Evolutionary conservation across 2,888 invertebrate species (phyloP), one percentile per base, ranked within the genome.

Genomic region (Cremastinae sp.): DNA sequence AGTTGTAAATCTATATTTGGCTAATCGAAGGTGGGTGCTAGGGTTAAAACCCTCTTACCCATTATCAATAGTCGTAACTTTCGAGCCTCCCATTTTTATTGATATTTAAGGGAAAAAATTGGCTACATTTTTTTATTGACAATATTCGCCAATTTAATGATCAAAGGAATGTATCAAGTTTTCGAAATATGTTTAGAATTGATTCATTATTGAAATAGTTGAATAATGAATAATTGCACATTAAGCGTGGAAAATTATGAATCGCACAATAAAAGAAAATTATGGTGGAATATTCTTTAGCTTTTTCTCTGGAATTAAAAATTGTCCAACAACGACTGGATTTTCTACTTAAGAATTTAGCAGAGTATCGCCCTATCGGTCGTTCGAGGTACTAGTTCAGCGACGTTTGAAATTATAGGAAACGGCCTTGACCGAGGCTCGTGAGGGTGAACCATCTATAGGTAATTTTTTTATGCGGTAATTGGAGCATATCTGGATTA

Each of bases 1-100:
- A 81, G 83, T 80, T 80, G 86, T 87, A 86, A 87, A 88, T 88
- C 87, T 88, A 87, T 88, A 88, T 86, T 88, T 84, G 82, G 83
- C 81, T 84, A 84, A 85, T 87, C 85, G 82, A 85, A 83, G 73
- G 71, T 82, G 81, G 75, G 79, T 81, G 78, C 28, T 28, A 28
- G 28, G 28, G 28, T 28, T 28, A 28, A 28, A 28, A 28, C 28
- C 5, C 28, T 28, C 28, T 28, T 28, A 5, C 5, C 28, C 28
- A 28, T 28, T 28, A 49, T 28, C 41, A 53, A 64, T 49, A 12
- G 28, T 20, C 43, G 55, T 62, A 65, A 73, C 64, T 35, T 37
- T 18, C 53, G 61, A 70, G 69, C 55, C 65, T 70, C 73, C 59
- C 62, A 59, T 56, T 64, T 37, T 55, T 12, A 53, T 55, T 64